Percentiles rank a stretch among this genome's conserved stretches.
Conservation (phyloP, 1,140 invertebrate genomes). For the Eriosoma lanigerum region DNA sequence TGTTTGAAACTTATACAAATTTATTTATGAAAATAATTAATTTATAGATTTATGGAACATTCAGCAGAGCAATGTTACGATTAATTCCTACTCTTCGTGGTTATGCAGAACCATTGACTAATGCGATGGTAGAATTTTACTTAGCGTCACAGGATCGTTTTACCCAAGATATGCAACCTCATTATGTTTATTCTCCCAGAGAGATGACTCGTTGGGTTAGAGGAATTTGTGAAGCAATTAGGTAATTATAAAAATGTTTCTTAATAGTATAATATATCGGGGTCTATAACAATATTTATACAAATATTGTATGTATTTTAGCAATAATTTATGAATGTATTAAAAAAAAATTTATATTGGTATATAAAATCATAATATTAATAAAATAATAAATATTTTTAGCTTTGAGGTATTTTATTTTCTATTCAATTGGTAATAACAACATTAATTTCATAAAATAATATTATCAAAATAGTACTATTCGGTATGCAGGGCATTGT, state of each 20-base stretch:
- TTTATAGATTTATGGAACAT: slow-evolving; percentile 92
- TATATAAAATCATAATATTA: too few relatives aligned
- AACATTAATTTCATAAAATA: too few relatives aligned
- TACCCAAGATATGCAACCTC: slow-evolving; percentile 99
- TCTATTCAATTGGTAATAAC: too few relatives aligned
- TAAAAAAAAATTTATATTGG: too few relatives aligned
- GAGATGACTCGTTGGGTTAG: slow-evolving; percentile 99
- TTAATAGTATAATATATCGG: neutral
- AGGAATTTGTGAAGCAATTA: slow-evolving; percentile 97
- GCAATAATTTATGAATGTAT: too few relatives aligned
- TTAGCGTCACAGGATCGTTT: slow-evolving; percentile 94
- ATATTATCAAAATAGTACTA: too few relatives aligned
- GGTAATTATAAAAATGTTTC: slow-evolving; percentile 57
- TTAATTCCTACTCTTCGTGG: slow-evolving; percentile 85
- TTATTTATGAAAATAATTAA: neutral
- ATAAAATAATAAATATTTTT: too few relatives aligned
- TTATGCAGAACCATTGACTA: slow-evolving; percentile 94
- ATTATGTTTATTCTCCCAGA: slow-evolving; percentile 99
- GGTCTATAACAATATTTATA: too few relatives aligned
- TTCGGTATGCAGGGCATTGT: too few relatives aligned
- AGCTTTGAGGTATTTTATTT: too few relatives aligned
- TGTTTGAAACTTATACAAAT: neutral
- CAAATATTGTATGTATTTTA: too few relatives aligned
- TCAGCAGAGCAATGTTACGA: slow-evolving; percentile 94
- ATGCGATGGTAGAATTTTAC: slow-evolving; percentile 99